Evolutionary conservation across 2,888 invertebrate genomes (phyloP).

Genomic region (Heteropelma amictum): DNA sequence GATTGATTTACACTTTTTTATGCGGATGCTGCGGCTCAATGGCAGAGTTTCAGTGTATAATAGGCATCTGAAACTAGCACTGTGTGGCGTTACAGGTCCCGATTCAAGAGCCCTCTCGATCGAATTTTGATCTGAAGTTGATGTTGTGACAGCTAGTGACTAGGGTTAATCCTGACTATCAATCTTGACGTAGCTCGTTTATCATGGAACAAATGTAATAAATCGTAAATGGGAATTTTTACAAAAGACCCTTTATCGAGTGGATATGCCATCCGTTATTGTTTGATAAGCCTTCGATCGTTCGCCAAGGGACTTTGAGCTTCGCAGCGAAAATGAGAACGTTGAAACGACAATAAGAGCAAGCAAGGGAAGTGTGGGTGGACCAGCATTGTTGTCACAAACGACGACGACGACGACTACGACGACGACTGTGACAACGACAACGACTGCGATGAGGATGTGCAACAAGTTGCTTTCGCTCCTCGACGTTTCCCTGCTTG

Average conservation of each 20-base stretch:
- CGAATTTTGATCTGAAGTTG: neutral
- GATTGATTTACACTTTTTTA: neutral
- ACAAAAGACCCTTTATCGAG: slow-evolving; percentile 21
- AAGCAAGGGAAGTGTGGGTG: slow-evolving; percentile 58
- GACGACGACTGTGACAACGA: slow-evolving; percentile 12
- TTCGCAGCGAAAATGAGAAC: slow-evolving; percentile 26
- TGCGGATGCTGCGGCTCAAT: neutral
- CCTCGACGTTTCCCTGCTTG: slow-evolving; percentile 52
- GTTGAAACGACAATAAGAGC: slow-evolving; percentile 19
- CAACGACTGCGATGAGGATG: slow-evolving; percentile 33
- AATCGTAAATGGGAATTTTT: neutral
- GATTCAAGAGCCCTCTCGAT: neutral
- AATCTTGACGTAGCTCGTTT: too few relatives aligned
- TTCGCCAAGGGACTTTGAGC: slow-evolving; percentile 14
- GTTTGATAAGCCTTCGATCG: slow-evolving; percentile 22
- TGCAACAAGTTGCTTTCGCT: slow-evolving; percentile 74
- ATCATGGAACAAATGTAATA: neutral
- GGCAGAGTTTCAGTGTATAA: neutral
- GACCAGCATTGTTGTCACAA: slow-evolving; percentile 72
- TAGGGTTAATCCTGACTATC: neutral
- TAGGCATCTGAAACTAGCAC: neutral
- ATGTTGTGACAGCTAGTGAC: neutral
- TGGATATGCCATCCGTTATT: neutral
- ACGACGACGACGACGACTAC: slow-evolving; percentile 44
- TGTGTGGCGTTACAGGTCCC: neutral